phyloP scores from a whole-genome alignment of 2,113 vertebrate genomes.

The Saccopteryx leptura region DNA sequence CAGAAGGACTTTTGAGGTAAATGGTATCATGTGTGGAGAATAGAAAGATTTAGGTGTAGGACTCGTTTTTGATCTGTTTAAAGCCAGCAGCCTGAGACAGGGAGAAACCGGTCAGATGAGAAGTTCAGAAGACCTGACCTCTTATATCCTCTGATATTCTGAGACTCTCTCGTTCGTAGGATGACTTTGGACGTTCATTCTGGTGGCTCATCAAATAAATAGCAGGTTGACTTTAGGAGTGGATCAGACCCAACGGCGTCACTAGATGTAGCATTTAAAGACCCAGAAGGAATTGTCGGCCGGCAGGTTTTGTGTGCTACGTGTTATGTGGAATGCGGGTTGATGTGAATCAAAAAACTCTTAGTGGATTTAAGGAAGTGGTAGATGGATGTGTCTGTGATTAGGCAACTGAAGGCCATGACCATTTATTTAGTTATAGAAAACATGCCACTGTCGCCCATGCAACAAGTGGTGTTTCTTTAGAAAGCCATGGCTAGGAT shows the following conservation, averaged over 20 bases:
- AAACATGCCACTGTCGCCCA: neutral
- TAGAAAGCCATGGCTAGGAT: neutral
- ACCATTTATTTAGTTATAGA: slow-evolving; percentile 3
- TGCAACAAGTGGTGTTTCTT: neutral
- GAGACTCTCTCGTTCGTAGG: neutral
- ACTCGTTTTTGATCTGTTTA: slow-evolving; percentile 42
- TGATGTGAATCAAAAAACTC: slow-evolving; percentile 34
- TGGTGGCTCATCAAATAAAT: neutral
- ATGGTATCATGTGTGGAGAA: neutral
- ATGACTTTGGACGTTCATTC: neutral
- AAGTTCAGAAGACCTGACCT: slow-evolving; percentile 28
- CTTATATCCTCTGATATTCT: neutral
- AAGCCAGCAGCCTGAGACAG: neutral
- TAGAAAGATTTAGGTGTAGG: neutral
- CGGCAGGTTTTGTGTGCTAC: slow-evolving; percentile 78
- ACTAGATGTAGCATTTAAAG: neutral
- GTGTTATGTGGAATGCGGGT: slow-evolving; percentile 68
- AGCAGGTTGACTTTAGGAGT: neutral
- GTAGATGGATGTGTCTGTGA: slow-evolving; percentile 58
- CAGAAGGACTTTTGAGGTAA: slow-evolving; percentile 51
- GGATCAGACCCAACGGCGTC: neutral
- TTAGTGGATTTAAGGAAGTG: slow-evolving; percentile 66
- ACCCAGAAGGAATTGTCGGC: slow-evolving; percentile 35
- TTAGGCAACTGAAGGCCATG: slow-evolving; percentile 8
- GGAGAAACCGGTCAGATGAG: neutral